Base-by-base conservation (phyloP, 2,113 vertebrate species). In the Paedocypris sp. region DNA sequence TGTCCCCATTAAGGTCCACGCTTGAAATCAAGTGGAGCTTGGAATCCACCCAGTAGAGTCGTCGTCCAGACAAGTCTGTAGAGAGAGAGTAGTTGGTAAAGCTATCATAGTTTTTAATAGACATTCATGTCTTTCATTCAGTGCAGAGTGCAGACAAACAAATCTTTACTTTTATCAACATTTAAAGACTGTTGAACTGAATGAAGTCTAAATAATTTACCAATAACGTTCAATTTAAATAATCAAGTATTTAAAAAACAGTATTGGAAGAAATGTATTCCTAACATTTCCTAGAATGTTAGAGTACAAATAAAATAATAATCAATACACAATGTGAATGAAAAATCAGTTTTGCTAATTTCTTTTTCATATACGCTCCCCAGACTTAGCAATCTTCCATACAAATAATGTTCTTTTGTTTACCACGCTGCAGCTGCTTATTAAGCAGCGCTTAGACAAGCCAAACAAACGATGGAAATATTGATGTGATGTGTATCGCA, bases 1-100 rank as follows among this genome's bases (percentile, higher is more conserved):
- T 93, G 79, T 85, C 83, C 13, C 93, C 94, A 0, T 76, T 96
- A 73, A 95, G 86, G 81, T 97, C 93, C 66, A 97, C 87, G 57
- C 92, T 95, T 74, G 93, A 97, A 53, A 99, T 89, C 15, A 91
- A 82, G 77, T 99, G 94, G 68, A 97, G 78, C 79, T 98, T 99
- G 67, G 95, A 97, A 80, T 99, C 95, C 35, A 99, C 92, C 95
- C 95, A 99, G 75, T 99, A 99, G 8, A 99, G 80, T 70, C 92
- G 91, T 64, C 90, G 87, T 79, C 83, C 94, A 75, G 92, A 84
- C 79, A 99, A 77, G 82, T 99, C 95, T 99, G 82, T 59, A 42
- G 66, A 50, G 31, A 10, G 9, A 26, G 32, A 38, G 3, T n/a
- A n/a, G n/a, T n/a, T n/a, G n/a, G n/a, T n/a, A n/a, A n/a, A n/a